Evolutionary conservation across 2,113 vertebrate species (phyloP), one percentile per base, ranked within the genome.

Genomic region (Carettochelys insculpta): DNA sequence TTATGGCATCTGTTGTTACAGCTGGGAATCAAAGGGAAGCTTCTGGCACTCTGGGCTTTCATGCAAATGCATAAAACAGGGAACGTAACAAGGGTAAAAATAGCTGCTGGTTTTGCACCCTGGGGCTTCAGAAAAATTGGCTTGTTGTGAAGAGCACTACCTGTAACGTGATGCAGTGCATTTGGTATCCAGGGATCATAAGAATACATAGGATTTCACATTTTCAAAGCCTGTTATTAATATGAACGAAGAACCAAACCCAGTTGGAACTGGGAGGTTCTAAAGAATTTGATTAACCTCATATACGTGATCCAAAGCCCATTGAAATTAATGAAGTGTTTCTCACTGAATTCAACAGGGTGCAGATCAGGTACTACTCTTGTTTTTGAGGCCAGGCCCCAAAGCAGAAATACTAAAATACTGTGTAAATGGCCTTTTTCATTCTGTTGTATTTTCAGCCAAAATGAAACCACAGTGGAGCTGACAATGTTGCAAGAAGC

Each of bases 31-130:
- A 31, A 51, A 1, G 90, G 82, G 83, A 86, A 89, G 43, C 3
- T 17, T 13, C 0, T 65, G 50, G 53, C 58, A 77, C 85, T 61
- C 8, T 0, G 0, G 41, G 65, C 80, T 56, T 22, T 52, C 38
- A 41, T 76, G 41, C 48, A 17, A 0, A 0, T 22, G 22, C 12
- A 20, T n/a, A 2, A 25, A 11, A 34, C 0, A 2, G 8, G 0
- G 5, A 43, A 54, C n/a, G 79, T 43, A 80, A 19, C 3, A 41
- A 94, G 82, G 77, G 65, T 68, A 51, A 86, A 38, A 1, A 19
- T 53, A 58, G 11, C n/a, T 34, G 24, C 27, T 41, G 25, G 43
- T 65, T 34, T 76, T 80, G n/a, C 8, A 45, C n/a, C 34, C 48
- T 77, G 52, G 19, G 17, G 24, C 34, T 43, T 3, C 45, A n/a